phyloP scores from a whole-genome alignment of 1,140 invertebrate species.

The Battus philenor region DNA sequence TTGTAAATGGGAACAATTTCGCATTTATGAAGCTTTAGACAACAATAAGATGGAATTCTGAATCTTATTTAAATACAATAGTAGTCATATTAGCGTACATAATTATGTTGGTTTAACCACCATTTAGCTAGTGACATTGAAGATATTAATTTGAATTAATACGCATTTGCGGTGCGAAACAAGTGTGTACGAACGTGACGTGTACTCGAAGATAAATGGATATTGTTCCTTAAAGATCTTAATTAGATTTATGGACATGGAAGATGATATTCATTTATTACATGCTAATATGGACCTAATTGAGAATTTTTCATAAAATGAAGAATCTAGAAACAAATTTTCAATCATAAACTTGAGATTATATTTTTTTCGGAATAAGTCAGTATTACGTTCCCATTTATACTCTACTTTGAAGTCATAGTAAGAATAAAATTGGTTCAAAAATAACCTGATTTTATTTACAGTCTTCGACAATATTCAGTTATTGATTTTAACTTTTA shows the following conservation, averaged over 20 bases:
- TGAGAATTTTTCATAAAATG: no score
- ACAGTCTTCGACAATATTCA: no score
- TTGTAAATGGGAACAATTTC: slow-evolving; percentile 15
- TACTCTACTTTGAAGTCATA: no score
- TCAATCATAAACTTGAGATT: no score
- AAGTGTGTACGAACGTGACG: not conserved
- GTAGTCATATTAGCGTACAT: slow-evolving; percentile 1
- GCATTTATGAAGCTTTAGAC: slow-evolving; percentile 9
- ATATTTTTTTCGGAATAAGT: no score
- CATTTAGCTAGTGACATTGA: slow-evolving; percentile 4
- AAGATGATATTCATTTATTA: no score
- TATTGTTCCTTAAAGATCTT: slow-evolving; percentile 7
- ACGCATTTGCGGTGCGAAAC: not conserved
- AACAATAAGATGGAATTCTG: slow-evolving; percentile 5
- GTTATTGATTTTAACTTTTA: no score
- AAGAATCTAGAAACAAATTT: no score
- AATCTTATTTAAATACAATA: slow-evolving; percentile 13
- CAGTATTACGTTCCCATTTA: no score
- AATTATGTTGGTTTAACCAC: slow-evolving; percentile 5
- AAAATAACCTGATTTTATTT: no score
- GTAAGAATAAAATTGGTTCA: no score
- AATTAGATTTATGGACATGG: not conserved
- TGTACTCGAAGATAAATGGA: not conserved
- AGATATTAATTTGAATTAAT: slow-evolving; percentile 10
- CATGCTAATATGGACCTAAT: no score